Conservation (phyloP, 2,888 invertebrate genomes). For the Drosophila kokeensis region DNA sequence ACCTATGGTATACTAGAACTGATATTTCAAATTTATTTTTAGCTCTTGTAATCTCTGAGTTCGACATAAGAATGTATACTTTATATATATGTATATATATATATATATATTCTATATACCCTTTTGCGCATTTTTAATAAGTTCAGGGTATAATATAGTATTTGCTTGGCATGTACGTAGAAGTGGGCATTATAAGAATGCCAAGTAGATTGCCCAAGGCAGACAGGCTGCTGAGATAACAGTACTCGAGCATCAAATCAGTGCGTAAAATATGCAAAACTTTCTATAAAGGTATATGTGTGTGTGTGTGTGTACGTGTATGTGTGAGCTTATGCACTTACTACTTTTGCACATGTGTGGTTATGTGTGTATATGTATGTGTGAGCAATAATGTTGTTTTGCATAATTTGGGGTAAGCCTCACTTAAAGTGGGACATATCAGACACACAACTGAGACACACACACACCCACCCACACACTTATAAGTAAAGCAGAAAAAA, state of each 20-base stretch:
- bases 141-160: neutral
- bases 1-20: neutral
- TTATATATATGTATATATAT: too few species aligned
- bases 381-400: constrained; percentile 68
- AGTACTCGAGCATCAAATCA: constrained; percentile 54
- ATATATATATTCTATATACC: too few species aligned
- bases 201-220: constrained; percentile 28
- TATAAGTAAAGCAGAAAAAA: constrained; percentile 10
- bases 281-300: constrained; percentile 31
- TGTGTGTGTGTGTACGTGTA: constrained; percentile 5
- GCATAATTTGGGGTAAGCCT: constrained; percentile 75
- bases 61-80: too few species aligned
- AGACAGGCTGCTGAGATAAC: constrained; percentile 25
- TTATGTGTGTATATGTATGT: constrained; percentile 36
- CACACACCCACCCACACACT: neutral
- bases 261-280: constrained; percentile 74
- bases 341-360: constrained; percentile 27
- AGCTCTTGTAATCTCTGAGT: neutral
- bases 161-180: neutral
- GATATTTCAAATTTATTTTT: neutral
- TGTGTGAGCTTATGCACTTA: constrained; percentile 23
- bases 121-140: neutral
- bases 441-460: constrained; percentile 5
- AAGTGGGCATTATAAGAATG: constrained; percentile 16
- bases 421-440: constrained; percentile 47